Evolutionary conservation across 2,113 vertebrate genomes (phyloP).

Genomic region (Archocentrus centrarchus): DNA sequence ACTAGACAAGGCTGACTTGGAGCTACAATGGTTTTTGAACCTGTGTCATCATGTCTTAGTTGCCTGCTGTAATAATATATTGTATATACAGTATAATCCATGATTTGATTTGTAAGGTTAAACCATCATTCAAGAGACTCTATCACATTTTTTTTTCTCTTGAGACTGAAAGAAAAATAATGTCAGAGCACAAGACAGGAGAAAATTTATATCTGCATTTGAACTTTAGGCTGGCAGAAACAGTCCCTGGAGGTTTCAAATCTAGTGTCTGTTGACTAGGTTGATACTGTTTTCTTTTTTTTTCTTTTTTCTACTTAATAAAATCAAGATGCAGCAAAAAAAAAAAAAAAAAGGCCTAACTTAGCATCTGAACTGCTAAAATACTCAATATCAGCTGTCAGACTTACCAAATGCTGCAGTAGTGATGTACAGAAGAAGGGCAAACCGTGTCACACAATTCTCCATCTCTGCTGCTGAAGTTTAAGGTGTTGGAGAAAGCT

Average conservation of each 20-base stretch:
- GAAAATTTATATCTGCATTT: slow-evolving; percentile 26
- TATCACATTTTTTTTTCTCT: neutral
- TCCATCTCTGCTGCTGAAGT: slow-evolving; percentile 68
- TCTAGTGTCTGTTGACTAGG: neutral
- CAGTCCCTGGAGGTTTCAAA: neutral
- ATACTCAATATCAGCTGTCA: neutral
- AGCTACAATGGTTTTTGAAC: neutral
- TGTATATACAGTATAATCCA: neutral
- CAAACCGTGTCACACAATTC: slow-evolving; percentile 20
- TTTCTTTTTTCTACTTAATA: neutral
- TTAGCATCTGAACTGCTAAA: neutral
- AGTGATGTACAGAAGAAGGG: slow-evolving; percentile 65
- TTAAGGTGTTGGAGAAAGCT: slow-evolving; percentile 20
- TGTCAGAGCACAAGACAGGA: neutral
- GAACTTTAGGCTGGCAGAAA: slow-evolving; percentile 29
- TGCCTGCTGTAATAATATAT: neutral
- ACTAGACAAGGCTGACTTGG: slow-evolving; percentile 1
- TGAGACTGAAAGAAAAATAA: neutral
- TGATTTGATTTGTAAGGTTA: slow-evolving; percentile 10
- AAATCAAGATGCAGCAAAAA: neutral
- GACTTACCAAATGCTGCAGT: slow-evolving; percentile 72
- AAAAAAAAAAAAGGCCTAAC: neutral
- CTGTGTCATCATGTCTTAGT: neutral
- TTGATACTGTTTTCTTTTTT: neutral
- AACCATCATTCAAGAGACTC: neutral